A percentile compares a stretch with the other conserved stretches of the same genome.
Evolutionary conservation across 2,797 vertebrate genomes (phyloP).

Genomic region (Spinus olivaceus): DNA sequence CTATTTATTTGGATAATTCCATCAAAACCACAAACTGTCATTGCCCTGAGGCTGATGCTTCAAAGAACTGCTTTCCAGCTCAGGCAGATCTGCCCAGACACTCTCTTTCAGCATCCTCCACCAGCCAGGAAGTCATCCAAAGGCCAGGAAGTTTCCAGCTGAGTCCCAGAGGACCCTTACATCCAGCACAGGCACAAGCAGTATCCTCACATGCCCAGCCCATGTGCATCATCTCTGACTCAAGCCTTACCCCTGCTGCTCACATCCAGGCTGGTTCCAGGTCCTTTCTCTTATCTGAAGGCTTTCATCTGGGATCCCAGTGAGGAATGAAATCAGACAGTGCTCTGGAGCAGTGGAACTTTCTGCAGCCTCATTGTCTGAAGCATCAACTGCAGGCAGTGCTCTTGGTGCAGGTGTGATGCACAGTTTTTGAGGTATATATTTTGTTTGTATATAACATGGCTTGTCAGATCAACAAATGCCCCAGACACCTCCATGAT

Average conservation of each 20-base stretch:
- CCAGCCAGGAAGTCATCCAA: not conserved
- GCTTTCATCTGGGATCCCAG: not conserved
- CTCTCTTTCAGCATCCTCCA: not conserved
- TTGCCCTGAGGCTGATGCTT: not conserved
- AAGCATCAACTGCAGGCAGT: not conserved
- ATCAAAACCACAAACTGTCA: not conserved
- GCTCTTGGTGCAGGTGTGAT: not conserved
- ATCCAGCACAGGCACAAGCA: not conserved
- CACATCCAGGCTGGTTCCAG: not conserved
- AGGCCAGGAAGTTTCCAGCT: not conserved
- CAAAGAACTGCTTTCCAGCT: not conserved
- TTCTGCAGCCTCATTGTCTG: not conserved
- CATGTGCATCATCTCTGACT: not conserved
- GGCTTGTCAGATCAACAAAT: not conserved
- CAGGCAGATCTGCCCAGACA: not conserved
- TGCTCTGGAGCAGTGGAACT: not conserved
- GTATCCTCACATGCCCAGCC: not conserved
- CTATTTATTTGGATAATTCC: not conserved
- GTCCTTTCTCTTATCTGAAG: not conserved
- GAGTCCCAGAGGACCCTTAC: not conserved
- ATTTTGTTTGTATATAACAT: not conserved
- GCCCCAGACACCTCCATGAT: not conserved
- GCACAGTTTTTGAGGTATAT: not conserved
- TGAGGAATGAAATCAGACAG: not conserved
- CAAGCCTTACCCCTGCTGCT: not conserved